phyloP scores from a whole-genome alignment of 2,888 invertebrate genomes.

The Amblyteles armatorius region DNA sequence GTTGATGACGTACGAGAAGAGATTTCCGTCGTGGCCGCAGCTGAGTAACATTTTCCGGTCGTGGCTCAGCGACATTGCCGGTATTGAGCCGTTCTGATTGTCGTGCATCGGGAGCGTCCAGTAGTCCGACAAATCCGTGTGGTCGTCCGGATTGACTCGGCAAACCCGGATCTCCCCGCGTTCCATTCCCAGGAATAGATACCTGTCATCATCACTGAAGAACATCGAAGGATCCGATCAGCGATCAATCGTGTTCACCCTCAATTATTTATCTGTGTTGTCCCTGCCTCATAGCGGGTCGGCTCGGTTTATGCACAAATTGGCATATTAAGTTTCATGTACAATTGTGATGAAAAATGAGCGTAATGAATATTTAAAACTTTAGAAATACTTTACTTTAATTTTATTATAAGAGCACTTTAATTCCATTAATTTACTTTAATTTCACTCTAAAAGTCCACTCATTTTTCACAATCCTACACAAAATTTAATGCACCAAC shows the following conservation, averaged over 20 bases:
- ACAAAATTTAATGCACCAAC: no score
- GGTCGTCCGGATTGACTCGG: conserved; percentile 84
- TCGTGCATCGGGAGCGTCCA: conserved; percentile 92
- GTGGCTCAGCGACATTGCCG: conserved; percentile 87
- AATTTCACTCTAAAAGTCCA: no score
- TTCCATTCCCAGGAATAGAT: conserved; percentile 87
- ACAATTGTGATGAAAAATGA: no score
- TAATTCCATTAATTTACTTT: no score
- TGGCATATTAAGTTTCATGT: no score
- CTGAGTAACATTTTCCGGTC: conserved; percentile 87
- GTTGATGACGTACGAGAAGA: conserved; percentile 88
- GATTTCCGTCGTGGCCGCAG: conserved; percentile 91
- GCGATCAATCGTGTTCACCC: background rate
- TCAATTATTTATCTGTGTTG: background rate
- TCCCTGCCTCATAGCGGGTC: background rate
- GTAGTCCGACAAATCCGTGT: conserved; percentile 87
- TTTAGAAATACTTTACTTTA: no score
- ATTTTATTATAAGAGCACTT: no score
- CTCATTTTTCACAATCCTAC: no score
- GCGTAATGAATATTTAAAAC: no score
- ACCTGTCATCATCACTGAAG: conserved; percentile 82
- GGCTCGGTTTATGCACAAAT: no score
- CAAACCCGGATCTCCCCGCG: conserved; percentile 88
- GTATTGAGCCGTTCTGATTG: conserved; percentile 89
- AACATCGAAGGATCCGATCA: background rate